A percentile compares a stretch with the other conserved stretches of the same genome.
Evolutionary conservation across 2,888 invertebrate species (phyloP).

Genomic region (Geophilus truncorum): DNA sequence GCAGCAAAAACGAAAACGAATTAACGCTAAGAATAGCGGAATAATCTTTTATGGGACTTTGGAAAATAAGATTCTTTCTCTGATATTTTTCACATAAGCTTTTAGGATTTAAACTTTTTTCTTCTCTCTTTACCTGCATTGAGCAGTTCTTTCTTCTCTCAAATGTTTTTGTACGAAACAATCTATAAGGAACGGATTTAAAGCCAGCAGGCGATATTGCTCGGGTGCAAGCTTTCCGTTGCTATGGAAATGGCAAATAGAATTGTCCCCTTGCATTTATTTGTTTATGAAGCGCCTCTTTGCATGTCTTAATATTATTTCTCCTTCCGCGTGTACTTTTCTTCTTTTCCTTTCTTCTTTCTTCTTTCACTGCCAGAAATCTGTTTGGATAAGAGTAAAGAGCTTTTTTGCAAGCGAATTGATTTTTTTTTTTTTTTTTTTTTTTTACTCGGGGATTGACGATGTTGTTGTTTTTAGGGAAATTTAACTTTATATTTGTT

Average conservation of each 20-base stretch:
- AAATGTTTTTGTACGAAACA: constrained; percentile 29
- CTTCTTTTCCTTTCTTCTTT: background rate
- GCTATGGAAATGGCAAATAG: background rate
- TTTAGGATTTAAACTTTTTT: constrained; percentile 9
- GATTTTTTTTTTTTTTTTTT: background rate
- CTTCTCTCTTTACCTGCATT: background rate
- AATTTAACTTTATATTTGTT: too few species aligned
- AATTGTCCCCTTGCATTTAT: background rate
- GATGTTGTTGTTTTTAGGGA: too few species aligned
- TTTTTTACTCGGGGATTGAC: too few species aligned
- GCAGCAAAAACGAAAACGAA: too few species aligned
- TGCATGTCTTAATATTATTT: constrained; percentile 4
- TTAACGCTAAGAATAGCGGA: background rate
- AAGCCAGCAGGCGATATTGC: background rate
- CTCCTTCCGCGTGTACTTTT: background rate
- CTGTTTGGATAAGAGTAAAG: constrained; percentile 1
- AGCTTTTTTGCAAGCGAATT: background rate
- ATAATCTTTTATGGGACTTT: background rate
- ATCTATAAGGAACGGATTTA: constrained; percentile 14
- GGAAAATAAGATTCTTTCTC: background rate
- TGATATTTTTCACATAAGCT: background rate
- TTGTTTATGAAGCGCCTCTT: background rate
- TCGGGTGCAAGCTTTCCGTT: background rate
- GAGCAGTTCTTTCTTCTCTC: constrained; percentile 10
- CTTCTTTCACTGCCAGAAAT: background rate